These are phyloP conservation scores for Megaceryle alcyon DNA, from an alignment of 2,797 vertebrate genomes.

Conservation along the genomic window DNA sequence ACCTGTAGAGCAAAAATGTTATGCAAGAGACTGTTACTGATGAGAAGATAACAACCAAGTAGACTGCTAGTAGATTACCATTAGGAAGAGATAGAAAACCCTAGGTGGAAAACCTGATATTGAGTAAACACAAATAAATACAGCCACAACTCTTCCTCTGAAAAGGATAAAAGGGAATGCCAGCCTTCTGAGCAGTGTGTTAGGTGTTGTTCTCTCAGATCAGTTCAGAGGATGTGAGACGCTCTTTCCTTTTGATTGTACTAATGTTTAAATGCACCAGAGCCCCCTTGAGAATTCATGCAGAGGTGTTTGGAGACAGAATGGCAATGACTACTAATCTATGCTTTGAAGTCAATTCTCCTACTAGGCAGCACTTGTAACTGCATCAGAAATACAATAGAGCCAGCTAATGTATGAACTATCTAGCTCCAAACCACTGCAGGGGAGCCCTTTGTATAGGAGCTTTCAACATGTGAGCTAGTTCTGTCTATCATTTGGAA, in stretches of 20 bases:
- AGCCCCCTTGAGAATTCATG: conserved; percentile 11
- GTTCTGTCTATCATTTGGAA: conserved; percentile 43
- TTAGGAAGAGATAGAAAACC: not conserved
- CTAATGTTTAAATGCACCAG: conserved; percentile 7
- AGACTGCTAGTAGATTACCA: not conserved
- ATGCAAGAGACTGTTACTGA: not conserved
- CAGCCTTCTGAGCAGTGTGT: not conserved
- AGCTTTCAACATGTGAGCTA: conserved; percentile 32
- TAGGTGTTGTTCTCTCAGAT: not conserved
- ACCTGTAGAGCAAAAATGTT: not conserved
- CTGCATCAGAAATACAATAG: conserved; percentile 43
- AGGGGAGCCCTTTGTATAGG: conserved; percentile 2
- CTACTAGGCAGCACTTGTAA: conserved; percentile 43
- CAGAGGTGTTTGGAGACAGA: conserved; percentile 41
- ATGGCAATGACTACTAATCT: conserved; percentile 39
- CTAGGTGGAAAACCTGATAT: not conserved
- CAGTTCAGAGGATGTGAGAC: not conserved
- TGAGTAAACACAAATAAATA: not conserved
- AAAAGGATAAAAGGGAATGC: not conserved
- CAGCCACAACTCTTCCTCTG: not conserved
- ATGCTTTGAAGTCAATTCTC: conserved; percentile 46
- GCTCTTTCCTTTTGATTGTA: conserved; percentile 15
- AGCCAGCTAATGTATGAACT: conserved; percentile 22
- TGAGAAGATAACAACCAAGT: not conserved
- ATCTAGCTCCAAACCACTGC: conserved; percentile 7